Base-by-base conservation (phyloP, 2,888 invertebrate genomes). In the Mayetiola destructor region DNA sequence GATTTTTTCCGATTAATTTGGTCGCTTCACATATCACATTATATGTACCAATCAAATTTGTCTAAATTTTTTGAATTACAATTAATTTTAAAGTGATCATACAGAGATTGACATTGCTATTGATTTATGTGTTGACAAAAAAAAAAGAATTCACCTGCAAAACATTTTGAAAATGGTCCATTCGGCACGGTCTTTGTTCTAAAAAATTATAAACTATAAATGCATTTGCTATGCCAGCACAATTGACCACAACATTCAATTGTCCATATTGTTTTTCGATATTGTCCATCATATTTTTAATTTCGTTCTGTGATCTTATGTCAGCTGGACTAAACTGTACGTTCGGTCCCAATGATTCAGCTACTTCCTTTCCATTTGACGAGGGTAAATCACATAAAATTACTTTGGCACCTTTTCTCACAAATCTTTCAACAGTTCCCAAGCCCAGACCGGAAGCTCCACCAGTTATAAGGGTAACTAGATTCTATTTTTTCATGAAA, bases 371-470 rank as follows among this genome's bases (percentile, higher is more conserved):
- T 10, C 95, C 96, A 66, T 86, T 80, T 0, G 94, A 92, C 4
- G 75, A 76, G 21, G 89, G 85, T 60, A 97, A 75, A 75, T 99
- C 99, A 62, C 89, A 87, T 35, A 97, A 76, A 0, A 94, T 82
- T 1, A 94, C 94, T 67, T 81, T 84, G 4, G 85, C 84, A 9
- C 96, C 97, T 68, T 88, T 81, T 60, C 80, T 79, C 0, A 85
- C 78, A 59, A 99, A 78, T 61, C 91, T 77, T 68, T 94, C 88
- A 0, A 83, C 95, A 2, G 92, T 88, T 3, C 92, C 96, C 67
- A 81, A 82, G 0, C 97, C 97, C 56, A 99, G 75, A 1, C 99
- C 97, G 9, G 96, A 96, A 3, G 93, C 95, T 58, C 94, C 96
- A 14, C 97, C 97, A 57, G 97, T 96, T 55, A 99, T 91, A 63